These are phyloP conservation scores for Drosophila punjabiensis DNA, from an alignment of 1,140 invertebrate genomes.

Conservation along the genomic window DNA sequence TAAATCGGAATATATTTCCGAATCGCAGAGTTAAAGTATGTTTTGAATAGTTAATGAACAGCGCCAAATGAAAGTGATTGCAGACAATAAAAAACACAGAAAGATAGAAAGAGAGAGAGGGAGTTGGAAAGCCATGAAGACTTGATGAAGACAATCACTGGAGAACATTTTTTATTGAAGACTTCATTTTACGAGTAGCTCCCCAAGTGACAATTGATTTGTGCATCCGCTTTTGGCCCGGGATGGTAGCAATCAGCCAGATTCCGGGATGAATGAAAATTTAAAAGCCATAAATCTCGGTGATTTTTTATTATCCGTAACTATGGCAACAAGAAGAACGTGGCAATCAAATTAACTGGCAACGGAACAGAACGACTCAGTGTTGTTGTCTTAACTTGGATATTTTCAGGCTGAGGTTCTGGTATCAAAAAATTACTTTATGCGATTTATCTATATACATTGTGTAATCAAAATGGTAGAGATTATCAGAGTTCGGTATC, in stretches of 20 bases:
- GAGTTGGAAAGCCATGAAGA: constrained; percentile 8
- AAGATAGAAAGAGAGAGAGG: background rate
- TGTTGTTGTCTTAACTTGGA: background rate
- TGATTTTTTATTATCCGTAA: constrained; percentile 51
- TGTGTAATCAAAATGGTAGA: too few species aligned
- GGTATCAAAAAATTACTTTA: background rate
- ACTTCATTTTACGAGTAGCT: constrained; percentile 29
- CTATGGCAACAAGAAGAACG: constrained; percentile 38
- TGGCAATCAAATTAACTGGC: constrained; percentile 66
- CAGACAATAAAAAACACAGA: background rate
- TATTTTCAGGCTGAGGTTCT: background rate
- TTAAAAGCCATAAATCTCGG: constrained; percentile 75
- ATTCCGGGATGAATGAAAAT: constrained; percentile 62
- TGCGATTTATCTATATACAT: background rate
- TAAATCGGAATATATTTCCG: background rate
- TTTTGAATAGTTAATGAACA: background rate
- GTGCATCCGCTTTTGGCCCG: constrained; percentile 55
- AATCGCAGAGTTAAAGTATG: background rate
- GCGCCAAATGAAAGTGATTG: constrained; percentile 12
- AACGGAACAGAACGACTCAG: constrained; percentile 22
- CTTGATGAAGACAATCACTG: constrained; percentile 16
- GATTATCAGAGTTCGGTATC: background rate
- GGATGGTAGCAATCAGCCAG: constrained; percentile 42
- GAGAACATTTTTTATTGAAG: constrained; percentile 24
- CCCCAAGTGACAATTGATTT: constrained; percentile 60